Evolutionary conservation across 2,797 vertebrate genomes (phyloP).

Genomic region (Meriones psammophilus): DNA sequence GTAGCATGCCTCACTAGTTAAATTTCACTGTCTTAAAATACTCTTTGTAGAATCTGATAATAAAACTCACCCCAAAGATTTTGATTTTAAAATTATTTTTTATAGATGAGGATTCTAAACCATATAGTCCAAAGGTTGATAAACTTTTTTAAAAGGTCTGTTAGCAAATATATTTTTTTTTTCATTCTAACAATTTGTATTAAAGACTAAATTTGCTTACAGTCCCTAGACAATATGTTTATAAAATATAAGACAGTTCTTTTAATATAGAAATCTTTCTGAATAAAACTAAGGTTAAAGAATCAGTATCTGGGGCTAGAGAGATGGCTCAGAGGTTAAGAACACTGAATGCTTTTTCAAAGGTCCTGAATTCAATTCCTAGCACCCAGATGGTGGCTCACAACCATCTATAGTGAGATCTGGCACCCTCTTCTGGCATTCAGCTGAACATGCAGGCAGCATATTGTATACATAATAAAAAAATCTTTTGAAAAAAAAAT

Average conservation of each 20-base stretch:
- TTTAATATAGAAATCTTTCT: not conserved
- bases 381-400: no score
- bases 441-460: no score
- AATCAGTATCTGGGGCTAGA: not conserved
- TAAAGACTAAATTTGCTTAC: not conserved
- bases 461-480: no score
- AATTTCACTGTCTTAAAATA: not conserved
- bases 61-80: not conserved
- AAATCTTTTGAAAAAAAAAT: no score
- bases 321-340: no score
- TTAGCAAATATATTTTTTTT: slow-evolving; percentile 42
- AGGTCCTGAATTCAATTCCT: no score
- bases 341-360: no score
- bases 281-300: not conserved
- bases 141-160: not conserved
- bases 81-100: slow-evolving; percentile 29
- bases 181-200: not conserved
- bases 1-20: not conserved
- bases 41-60: not conserved
- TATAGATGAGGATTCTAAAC: not conserved
- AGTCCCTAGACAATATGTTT: not conserved
- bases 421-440: no score
- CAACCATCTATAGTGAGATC: no score
- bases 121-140: not conserved
- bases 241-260: not conserved